Conservation (phyloP, 2,113 vertebrate species). For the Taxidea taxus region DNA sequence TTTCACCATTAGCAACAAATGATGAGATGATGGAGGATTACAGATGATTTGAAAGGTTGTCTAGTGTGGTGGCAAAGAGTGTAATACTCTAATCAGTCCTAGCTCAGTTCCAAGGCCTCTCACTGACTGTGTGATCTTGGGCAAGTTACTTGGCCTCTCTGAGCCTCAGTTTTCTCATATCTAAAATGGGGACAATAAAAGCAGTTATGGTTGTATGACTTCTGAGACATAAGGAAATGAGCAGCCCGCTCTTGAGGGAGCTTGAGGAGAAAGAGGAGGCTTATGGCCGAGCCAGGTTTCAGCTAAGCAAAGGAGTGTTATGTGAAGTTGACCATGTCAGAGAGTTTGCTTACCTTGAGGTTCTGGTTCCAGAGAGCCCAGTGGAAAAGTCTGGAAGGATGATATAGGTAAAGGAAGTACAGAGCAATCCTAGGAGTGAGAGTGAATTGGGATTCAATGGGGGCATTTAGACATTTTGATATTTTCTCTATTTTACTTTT, state of each 20-base stretch:
- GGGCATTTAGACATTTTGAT: neutral
- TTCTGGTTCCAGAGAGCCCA: neutral
- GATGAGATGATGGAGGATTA: neutral
- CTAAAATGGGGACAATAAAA: conserved; percentile 13
- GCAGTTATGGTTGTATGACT: neutral
- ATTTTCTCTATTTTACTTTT: neutral
- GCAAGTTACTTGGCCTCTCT: neutral
- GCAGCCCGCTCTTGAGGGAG: neutral
- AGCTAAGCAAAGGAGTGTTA: neutral
- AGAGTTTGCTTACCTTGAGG: neutral
- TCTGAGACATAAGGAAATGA: neutral
- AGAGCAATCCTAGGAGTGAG: neutral
- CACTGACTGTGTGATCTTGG: neutral
- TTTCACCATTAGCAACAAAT: conserved; percentile 6
- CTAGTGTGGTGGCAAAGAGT: neutral
- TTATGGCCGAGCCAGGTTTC: neutral
- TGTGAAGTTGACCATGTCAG: neutral
- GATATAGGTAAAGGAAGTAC: neutral
- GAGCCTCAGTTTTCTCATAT: neutral
- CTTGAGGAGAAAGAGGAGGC: neutral
- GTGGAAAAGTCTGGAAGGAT: neutral
- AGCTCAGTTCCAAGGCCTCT: neutral
- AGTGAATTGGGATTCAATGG: neutral
- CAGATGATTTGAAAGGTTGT: neutral
- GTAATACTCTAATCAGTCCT: neutral